These are phyloP conservation scores for Ailuropoda melanoleuca DNA, from an alignment of 2,113 vertebrate genomes.

Conservation along the genomic window DNA sequence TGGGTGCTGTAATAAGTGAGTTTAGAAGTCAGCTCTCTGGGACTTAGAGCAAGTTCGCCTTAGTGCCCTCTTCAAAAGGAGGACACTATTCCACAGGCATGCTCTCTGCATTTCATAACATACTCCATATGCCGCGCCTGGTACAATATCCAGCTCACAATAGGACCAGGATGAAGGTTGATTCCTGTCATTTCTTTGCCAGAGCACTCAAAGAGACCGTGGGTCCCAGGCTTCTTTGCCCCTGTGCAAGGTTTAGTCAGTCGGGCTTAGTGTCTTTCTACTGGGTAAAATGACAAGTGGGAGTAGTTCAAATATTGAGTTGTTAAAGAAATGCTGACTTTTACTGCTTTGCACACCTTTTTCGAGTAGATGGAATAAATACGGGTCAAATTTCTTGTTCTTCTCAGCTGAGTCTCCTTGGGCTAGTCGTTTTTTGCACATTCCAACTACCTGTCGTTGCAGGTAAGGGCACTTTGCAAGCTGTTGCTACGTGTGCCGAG, in stretches of 20 bases:
- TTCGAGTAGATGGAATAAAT: not conserved
- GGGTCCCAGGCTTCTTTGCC: not conserved
- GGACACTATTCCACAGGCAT: not conserved
- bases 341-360: not conserved
- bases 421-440: not conserved
- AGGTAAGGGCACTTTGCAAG: slow-evolving; percentile 37
- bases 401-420: not conserved
- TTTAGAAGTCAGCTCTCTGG: not conserved
- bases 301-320: not conserved
- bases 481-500: not conserved
- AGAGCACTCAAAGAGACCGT: not conserved
- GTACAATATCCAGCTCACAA: not conserved
- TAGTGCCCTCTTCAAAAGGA: not conserved
- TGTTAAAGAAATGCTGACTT: slow-evolving; percentile 27
- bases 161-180: not conserved
- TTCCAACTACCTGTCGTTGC: not conserved
- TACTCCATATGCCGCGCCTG: not conserved
- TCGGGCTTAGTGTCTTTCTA: slow-evolving; percentile 7
- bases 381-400: not conserved
- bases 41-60: not conserved
- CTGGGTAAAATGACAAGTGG: not conserved
- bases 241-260: not conserved
- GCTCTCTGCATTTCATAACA: not conserved
- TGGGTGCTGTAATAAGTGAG: not conserved
- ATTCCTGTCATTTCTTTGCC: not conserved